These are phyloP conservation scores for Tenthredo scrophulariae DNA, from an alignment of 2,888 invertebrate species.

Conservation along the genomic window DNA sequence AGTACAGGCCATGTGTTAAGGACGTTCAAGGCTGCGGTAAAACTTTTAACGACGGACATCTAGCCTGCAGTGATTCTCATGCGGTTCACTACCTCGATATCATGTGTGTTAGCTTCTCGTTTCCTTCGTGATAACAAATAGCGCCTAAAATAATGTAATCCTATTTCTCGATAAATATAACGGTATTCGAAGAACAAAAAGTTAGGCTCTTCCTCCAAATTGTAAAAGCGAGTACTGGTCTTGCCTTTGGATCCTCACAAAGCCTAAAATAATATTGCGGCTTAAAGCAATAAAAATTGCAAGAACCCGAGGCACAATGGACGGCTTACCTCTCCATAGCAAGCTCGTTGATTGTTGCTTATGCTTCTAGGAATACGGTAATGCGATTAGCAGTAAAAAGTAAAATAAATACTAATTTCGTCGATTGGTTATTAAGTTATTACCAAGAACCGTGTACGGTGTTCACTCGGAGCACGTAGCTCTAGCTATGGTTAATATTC, in stretches of 20 bases:
- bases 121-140: neutral
- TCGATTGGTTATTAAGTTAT: conserved; percentile 45
- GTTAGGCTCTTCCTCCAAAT: neutral
- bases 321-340: conserved; percentile 28
- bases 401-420: conserved; percentile 39
- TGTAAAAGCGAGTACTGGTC: conserved; percentile 24
- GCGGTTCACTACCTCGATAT: neutral
- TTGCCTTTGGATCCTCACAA: neutral
- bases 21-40: neutral
- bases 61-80: conserved; percentile 36
- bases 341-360: conserved; percentile 11
- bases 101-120: neutral
- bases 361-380: conserved; percentile 62
- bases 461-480: neutral
- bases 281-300: conserved; percentile 67
- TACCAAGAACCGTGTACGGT: neutral
- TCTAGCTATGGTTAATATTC: neutral
- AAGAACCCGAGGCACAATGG: conserved; percentile 46
- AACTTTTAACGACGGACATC: neutral
- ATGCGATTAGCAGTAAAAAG: conserved; percentile 63
- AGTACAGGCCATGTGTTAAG: neutral
- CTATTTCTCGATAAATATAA: neutral
- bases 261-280: conserved; percentile 63
- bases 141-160: neutral
- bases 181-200: neutral